Percentiles rank a stretch among this genome's conserved stretches.
Evolutionary conservation across 2,888 invertebrate genomes (phyloP).

Genomic region (Serripes groenlandicus): DNA sequence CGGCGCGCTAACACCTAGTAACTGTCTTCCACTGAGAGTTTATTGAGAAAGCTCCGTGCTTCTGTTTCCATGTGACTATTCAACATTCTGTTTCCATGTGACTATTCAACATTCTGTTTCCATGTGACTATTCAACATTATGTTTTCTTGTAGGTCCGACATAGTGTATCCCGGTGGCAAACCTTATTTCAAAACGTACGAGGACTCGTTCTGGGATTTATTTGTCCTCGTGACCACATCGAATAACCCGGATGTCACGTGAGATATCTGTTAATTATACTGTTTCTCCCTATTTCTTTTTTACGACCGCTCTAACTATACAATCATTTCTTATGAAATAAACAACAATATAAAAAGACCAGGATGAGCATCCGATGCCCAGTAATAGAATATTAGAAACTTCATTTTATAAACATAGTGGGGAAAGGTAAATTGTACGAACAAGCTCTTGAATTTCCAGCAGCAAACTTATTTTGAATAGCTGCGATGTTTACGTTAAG

Average conservation of each 20-base stretch:
- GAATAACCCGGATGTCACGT: slow-evolving; percentile 87
- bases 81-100: not conserved
- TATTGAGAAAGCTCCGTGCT: too few species aligned
- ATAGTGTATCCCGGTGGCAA: slow-evolving; percentile 84
- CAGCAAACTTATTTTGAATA: too few species aligned
- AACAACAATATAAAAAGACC: too few species aligned
- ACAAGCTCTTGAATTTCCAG: too few species aligned
- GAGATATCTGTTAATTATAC: slow-evolving; percentile 64
- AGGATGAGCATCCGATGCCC: too few species aligned
- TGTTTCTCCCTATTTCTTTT: not conserved
- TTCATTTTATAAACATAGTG: too few species aligned
- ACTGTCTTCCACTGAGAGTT: too few species aligned
- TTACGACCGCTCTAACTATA: not conserved
- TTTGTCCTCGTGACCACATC: slow-evolving; percentile 87
- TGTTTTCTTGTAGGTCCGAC: slow-evolving; percentile 40
- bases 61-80: not conserved
- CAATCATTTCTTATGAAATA: not conserved
- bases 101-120: not conserved
- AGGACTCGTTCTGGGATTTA: slow-evolving; percentile 86
- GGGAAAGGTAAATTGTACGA: too few species aligned
- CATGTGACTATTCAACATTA: not conserved
- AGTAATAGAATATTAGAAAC: too few species aligned
- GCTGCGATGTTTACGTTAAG: too few species aligned
- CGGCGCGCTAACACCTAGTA: too few species aligned
- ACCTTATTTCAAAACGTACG: slow-evolving; percentile 86